A percentile compares a stretch with the other conserved stretches of the same genome.
Evolutionary conservation across 2,113 vertebrate species (phyloP).

Genomic region (Podiceps cristatus): DNA sequence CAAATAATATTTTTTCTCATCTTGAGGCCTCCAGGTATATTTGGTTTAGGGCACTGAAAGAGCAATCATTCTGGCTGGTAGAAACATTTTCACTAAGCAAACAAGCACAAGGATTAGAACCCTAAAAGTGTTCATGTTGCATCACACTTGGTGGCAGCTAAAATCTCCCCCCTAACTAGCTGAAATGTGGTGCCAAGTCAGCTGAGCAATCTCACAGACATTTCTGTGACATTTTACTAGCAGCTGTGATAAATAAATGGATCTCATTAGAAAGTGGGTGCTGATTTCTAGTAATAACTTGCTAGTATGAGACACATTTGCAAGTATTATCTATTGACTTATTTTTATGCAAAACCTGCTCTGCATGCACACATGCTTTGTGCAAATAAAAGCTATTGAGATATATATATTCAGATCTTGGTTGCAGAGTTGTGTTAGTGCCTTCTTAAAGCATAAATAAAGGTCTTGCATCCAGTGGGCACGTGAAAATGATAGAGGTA

Average conservation of each 20-base stretch:
- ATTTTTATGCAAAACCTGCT: not conserved
- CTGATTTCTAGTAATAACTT: not conserved
- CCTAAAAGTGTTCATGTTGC: not conserved
- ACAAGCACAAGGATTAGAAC: constrained; percentile 29
- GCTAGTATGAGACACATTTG: not conserved
- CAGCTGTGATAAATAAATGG: not conserved
- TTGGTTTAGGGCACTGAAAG: constrained; percentile 72
- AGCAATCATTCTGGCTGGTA: constrained; percentile 50
- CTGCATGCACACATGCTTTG: not conserved
- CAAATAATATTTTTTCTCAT: constrained; percentile 79
- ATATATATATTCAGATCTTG: not conserved
- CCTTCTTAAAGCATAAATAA: not conserved
- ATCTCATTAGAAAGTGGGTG: not conserved
- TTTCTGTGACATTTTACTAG: not conserved
- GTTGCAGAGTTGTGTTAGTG: not conserved
- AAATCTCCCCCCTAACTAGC: constrained; percentile 17
- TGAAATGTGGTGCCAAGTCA: not conserved
- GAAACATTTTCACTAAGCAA: constrained; percentile 63
- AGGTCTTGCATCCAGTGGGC: not conserved
- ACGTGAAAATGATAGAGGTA: not conserved
- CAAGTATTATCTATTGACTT: not conserved
- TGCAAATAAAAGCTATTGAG: not conserved
- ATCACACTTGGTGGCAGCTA: not conserved
- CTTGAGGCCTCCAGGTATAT: constrained; percentile 67
- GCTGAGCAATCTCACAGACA: constrained; percentile 3